Evolutionary conservation across 2,888 invertebrate species (phyloP).

Genomic region (Linnaemya tessellans): DNA sequence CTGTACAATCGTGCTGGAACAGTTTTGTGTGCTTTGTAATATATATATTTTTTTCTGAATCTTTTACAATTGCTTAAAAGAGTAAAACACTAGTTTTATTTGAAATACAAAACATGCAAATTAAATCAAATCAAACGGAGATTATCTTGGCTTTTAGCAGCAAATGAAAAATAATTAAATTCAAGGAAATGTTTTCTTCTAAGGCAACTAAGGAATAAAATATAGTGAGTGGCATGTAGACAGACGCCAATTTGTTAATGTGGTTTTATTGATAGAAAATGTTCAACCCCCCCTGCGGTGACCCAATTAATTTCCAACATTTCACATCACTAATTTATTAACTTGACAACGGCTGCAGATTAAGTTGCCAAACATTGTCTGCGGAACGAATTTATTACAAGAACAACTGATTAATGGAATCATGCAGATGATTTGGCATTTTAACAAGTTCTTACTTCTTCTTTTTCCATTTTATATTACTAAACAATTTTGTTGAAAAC

Average conservation of each 20-base stretch:
- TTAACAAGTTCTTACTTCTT: too few species aligned
- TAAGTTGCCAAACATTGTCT: background rate
- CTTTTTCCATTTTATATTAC: background rate
- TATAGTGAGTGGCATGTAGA: background rate
- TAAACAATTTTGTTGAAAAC: background rate
- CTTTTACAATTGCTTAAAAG: too few species aligned
- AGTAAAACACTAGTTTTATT: conserved; percentile 38
- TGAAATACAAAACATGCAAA: conserved; percentile 28
- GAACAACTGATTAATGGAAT: background rate
- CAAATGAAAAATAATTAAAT: conserved; percentile 39
- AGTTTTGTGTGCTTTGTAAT: background rate
- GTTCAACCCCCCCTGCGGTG: background rate
- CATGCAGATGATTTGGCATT: background rate
- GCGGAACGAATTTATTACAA: background rate
- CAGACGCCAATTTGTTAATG: background rate
- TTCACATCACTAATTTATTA: background rate
- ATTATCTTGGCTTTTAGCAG: conserved; percentile 17
- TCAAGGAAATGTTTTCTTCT: conserved; percentile 41
- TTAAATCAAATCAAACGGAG: background rate
- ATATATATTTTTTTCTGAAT: background rate
- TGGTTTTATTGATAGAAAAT: background rate
- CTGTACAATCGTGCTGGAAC: conserved; percentile 47
- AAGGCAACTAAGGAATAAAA: conserved; percentile 1
- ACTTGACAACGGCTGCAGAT: background rate
- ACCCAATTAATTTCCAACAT: background rate